A percentile compares a stretch with the other conserved stretches of the same genome.
phyloP scores from a whole-genome alignment of 1,140 invertebrate species.

The Camponotus pennsylvanicus region DNA sequence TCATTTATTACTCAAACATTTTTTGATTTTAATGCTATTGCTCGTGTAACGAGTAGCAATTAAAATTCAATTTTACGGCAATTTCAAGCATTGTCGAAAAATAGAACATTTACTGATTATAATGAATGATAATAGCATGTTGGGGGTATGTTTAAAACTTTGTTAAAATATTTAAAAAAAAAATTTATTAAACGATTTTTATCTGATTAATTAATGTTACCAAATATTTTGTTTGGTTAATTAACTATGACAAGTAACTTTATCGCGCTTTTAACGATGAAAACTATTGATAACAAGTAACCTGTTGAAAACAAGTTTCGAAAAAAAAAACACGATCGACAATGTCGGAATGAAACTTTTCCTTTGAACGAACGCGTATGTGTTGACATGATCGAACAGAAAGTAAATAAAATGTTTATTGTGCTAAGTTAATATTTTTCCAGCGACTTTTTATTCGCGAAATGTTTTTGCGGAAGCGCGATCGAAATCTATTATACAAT shows the following conservation, averaged over 20 bases:
- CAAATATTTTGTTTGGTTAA: background rate
- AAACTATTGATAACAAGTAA: background rate
- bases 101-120: background rate
- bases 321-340: slow-evolving; percentile 43
- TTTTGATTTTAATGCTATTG: background rate
- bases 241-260: slow-evolving; percentile 4
- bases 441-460: slow-evolving; percentile 33
- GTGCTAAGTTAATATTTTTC: slow-evolving; percentile 51
- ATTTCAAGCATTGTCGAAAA: background rate
- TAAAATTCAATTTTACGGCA: background rate
- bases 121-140: background rate
- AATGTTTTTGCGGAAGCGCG: slow-evolving; percentile 29
- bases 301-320: slow-evolving; percentile 35
- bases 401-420: slow-evolving; percentile 59
- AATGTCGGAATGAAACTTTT: slow-evolving; percentile 22
- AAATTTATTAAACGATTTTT: slow-evolving; percentile 14
- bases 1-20: too few relatives aligned
- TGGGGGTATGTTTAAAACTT: background rate
- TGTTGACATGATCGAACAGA: background rate
- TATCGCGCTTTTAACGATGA: background rate
- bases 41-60: background rate
- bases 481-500: background rate
- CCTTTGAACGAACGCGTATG: slow-evolving; percentile 35
- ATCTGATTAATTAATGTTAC: background rate
- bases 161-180: background rate